Evolutionary conservation across 2,888 invertebrate species (phyloP).

Genomic region (Trichogramma evanescens): DNA sequence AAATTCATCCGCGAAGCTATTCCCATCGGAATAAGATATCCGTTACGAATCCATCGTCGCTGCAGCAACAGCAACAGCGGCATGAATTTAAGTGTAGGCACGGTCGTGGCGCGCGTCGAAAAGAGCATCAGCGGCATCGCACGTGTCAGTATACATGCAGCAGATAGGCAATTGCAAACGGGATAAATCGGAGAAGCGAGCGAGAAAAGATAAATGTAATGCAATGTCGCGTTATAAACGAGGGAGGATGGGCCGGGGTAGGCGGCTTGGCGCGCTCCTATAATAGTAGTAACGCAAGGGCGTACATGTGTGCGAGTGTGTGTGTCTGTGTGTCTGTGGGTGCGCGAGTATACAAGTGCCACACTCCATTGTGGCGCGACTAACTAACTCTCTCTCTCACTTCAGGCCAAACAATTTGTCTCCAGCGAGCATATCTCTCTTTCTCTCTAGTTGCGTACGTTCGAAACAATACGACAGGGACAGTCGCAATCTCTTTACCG

Average conservation of each 20-base stretch:
- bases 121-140: conserved; percentile 1
- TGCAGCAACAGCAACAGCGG: too few species aligned
- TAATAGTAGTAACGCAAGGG: conserved; percentile 2
- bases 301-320: conserved; percentile 13
- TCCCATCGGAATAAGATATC: too few species aligned
- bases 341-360: conserved; percentile 31
- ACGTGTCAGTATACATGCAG: conserved; percentile 21
- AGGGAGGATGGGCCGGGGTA: conserved; percentile 38
- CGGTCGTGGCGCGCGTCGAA: too few species aligned
- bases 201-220: conserved; percentile 45
- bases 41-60: too few species aligned
- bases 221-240: conserved; percentile 38
- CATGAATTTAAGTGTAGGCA: too few species aligned
- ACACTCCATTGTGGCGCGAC: conserved; percentile 44
- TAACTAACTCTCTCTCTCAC: conserved; percentile 40
- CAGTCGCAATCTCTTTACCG: conserved; percentile 33
- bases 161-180: conserved; percentile 34
- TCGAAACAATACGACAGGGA: neutral
- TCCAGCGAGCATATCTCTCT: neutral
- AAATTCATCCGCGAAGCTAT: too few species aligned
- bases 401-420: conserved; percentile 45
- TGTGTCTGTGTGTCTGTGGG: too few species aligned
- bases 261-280: conserved; percentile 19
- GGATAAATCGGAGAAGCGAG: conserved; percentile 28
- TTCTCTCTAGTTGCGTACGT: too few species aligned